phyloP scores from a whole-genome alignment of 2,797 vertebrate species.

The Threskiornis aethiopicus region DNA sequence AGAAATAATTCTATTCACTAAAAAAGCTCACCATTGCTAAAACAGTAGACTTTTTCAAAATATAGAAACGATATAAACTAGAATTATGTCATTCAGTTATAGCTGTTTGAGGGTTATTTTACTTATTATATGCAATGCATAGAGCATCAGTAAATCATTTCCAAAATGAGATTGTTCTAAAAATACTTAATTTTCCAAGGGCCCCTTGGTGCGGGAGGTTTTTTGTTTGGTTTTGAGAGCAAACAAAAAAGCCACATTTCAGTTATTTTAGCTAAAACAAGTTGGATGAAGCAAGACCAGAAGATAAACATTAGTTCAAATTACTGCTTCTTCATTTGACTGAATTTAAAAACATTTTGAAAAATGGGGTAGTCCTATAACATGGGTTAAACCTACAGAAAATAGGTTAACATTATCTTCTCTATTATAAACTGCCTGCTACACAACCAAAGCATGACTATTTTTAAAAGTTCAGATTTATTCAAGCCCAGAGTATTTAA shows the following conservation, averaged over 20 bases:
- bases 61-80: not conserved
- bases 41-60: not conserved
- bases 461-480: slow-evolving; percentile 17
- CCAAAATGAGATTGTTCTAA: not conserved
- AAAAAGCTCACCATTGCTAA: not conserved
- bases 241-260: not conserved
- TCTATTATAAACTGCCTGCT: not conserved
- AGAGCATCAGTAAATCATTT: not conserved
- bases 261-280: not conserved
- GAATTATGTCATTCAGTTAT: not conserved
- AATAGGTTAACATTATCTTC: not conserved
- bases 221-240: not conserved
- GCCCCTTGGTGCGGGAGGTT: not conserved
- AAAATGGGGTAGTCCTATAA: not conserved
- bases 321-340: not conserved
- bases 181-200: not conserved
- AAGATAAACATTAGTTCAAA: not conserved
- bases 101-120: not conserved
- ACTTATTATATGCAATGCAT: not conserved
- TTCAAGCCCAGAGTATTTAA: not conserved
- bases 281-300: not conserved
- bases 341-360: not conserved
- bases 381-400: not conserved
- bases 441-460: not conserved
- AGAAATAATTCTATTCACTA: not conserved